Evolutionary conservation across 2,888 invertebrate genomes (phyloP).

Genomic region (Drosophila sordidula): DNA sequence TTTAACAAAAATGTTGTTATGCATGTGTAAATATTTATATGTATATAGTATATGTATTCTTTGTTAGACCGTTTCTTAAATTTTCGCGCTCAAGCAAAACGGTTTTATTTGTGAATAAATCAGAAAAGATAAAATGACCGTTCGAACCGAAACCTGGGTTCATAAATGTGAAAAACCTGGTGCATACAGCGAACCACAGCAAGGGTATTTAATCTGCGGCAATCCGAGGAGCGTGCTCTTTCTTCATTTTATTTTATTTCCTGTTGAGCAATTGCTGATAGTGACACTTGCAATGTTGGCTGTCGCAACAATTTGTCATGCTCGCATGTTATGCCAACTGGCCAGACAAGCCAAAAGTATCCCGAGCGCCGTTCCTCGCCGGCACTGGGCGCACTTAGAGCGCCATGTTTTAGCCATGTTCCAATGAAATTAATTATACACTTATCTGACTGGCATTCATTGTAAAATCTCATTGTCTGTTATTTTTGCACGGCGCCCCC

Average conservation of each 20-base stretch:
- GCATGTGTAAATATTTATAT: too few species aligned
- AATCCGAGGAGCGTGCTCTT: neutral
- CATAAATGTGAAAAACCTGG: too few species aligned
- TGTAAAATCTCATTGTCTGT: slow-evolving; percentile 55
- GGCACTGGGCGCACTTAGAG: neutral
- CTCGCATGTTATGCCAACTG: slow-evolving; percentile 14
- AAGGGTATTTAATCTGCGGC: neutral
- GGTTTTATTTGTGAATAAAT: too few species aligned
- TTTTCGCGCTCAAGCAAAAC: too few species aligned
- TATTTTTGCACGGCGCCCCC: slow-evolving; percentile 19
- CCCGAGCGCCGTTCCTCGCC: neutral
- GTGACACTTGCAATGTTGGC: slow-evolving; percentile 52
- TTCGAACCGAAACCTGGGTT: too few species aligned
- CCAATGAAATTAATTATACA: slow-evolving; percentile 70
- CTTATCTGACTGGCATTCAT: slow-evolving; percentile 50
- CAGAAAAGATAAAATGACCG: too few species aligned
- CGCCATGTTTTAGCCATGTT: slow-evolving; percentile 28
- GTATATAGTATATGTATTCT: too few species aligned
- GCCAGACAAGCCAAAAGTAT: neutral
- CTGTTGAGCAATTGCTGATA: slow-evolving; percentile 47
- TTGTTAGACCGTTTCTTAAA: too few species aligned
- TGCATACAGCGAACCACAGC: too few species aligned
- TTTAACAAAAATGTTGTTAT: too few species aligned
- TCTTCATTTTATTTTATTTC: slow-evolving; percentile 23
- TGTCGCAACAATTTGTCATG: slow-evolving; percentile 54